Conservation (phyloP, 2,888 invertebrate species). For the Eurytoma californica region DNA sequence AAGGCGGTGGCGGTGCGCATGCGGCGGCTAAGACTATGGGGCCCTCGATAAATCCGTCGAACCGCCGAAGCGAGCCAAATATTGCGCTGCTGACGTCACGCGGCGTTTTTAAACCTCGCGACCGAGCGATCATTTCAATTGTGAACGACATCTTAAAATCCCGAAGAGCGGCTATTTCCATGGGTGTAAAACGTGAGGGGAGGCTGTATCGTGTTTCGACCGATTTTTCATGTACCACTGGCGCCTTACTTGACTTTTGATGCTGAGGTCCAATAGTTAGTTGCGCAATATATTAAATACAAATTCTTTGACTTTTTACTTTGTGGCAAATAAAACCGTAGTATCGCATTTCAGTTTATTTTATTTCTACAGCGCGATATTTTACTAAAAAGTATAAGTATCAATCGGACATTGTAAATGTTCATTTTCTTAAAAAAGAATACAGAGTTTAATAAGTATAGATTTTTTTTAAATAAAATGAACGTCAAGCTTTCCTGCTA, state of each 20-base stretch:
- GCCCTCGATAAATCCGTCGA: too few relatives aligned
- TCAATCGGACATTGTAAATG: too few relatives aligned
- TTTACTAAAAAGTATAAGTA: too few relatives aligned
- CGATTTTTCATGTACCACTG: neutral
- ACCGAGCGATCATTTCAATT: conserved; percentile 1
- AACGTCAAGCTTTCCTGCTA: conserved; percentile 30
- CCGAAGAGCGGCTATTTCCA: conserved; percentile 1
- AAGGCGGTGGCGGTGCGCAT: neutral
- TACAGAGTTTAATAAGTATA: too few relatives aligned
- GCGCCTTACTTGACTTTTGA: neutral
- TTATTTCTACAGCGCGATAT: too few relatives aligned
- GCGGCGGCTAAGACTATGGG: neutral
- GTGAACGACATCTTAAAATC: conserved; percentile 20
- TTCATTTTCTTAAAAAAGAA: too few relatives aligned
- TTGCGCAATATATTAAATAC: neutral
- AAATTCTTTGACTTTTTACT: neutral
- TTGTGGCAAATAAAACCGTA: too few relatives aligned
- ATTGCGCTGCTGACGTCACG: conserved; percentile 2
- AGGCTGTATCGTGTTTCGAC: neutral
- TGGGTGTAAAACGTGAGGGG: neutral
- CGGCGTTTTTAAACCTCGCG: neutral
- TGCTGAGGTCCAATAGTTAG: too few relatives aligned
- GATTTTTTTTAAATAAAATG: neutral
- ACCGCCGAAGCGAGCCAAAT: neutral
- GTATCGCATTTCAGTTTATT: too few relatives aligned